phyloP scores from a whole-genome alignment of 2,888 invertebrate genomes.

The Drosophila paramelanica region DNA sequence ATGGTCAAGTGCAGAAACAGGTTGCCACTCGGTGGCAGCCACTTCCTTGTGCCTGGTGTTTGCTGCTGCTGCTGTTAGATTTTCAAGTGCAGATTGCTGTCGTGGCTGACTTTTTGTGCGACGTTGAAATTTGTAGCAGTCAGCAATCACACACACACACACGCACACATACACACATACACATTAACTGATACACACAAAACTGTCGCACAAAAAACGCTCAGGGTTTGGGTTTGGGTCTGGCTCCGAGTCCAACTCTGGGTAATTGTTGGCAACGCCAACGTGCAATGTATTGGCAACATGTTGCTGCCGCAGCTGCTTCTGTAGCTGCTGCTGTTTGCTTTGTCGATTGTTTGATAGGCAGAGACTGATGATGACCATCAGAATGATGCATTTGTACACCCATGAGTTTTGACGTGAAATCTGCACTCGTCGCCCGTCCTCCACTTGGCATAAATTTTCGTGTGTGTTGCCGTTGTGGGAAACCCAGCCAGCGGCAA shows the following conservation, averaged over 20 bases:
- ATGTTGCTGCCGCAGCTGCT: conserved; percentile 47
- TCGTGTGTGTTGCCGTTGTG: conserved; percentile 37
- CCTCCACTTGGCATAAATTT: conserved; percentile 73
- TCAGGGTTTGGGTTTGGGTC: conserved; percentile 22
- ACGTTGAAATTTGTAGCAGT: conserved; percentile 81
- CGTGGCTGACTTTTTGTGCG: conserved; percentile 57
- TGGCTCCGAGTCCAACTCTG: conserved; percentile 18
- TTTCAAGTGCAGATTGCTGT: conserved; percentile 71
- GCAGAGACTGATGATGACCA: conserved; percentile 84
- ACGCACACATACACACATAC: conserved; percentile 22
- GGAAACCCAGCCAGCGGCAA: conserved; percentile 42
- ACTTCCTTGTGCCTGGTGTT: conserved; percentile 65
- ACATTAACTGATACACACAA: conserved; percentile 3
- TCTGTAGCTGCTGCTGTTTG: conserved; percentile 44
- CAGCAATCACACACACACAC: conserved; percentile 60
- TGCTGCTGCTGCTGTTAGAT: conserved; percentile 62
- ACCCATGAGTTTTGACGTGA: conserved; percentile 83
- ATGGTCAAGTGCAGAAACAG: conserved; percentile 82
- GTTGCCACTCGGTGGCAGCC: conserved; percentile 66
- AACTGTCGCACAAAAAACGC: conserved; percentile 53
- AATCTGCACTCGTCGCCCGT: conserved; percentile 74
- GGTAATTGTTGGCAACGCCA: conserved; percentile 76
- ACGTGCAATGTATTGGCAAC: conserved; percentile 57
- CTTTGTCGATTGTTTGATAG: conserved; percentile 81
- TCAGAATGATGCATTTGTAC: conserved; percentile 84